Evolutionary conservation across 2,888 invertebrate genomes (phyloP).

Genomic region (Tetragonisca angustula): DNA sequence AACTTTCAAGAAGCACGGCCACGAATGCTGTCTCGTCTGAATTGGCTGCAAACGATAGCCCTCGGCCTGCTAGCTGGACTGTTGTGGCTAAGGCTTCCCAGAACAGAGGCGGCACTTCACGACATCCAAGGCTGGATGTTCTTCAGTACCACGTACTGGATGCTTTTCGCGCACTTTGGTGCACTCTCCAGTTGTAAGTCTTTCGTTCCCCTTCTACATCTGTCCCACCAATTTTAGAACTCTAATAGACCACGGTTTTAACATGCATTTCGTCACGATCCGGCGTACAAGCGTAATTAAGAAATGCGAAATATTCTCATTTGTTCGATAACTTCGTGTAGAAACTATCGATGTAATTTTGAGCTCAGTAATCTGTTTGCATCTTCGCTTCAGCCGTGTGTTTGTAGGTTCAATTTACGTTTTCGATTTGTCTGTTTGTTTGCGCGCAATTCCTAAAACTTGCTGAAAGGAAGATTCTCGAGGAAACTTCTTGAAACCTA

Average conservation of each 20-base stretch:
- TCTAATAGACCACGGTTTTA: neutral
- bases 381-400: too few species aligned
- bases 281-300: neutral
- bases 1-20: slow-evolving; percentile 91
- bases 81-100: slow-evolving; percentile 91
- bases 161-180: slow-evolving; percentile 91
- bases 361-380: too few species aligned
- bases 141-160: slow-evolving; percentile 93
- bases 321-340: neutral
- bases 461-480: too few species aligned
- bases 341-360: neutral
- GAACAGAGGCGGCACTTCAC: slow-evolving; percentile 90
- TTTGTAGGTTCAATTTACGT: too few species aligned
- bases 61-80: slow-evolving; percentile 90
- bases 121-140: slow-evolving; percentile 94
- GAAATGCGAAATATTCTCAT: neutral
- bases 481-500: too few species aligned
- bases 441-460: too few species aligned
- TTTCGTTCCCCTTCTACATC: neutral
- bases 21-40: slow-evolving; percentile 90
- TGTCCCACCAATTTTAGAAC: neutral
- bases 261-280: neutral
- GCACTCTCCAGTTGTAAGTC: slow-evolving; percentile 91
- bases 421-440: too few species aligned
- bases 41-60: slow-evolving; percentile 91